phyloP scores from a whole-genome alignment of 2,113 vertebrate species.

The Baryphthengus martii region DNA sequence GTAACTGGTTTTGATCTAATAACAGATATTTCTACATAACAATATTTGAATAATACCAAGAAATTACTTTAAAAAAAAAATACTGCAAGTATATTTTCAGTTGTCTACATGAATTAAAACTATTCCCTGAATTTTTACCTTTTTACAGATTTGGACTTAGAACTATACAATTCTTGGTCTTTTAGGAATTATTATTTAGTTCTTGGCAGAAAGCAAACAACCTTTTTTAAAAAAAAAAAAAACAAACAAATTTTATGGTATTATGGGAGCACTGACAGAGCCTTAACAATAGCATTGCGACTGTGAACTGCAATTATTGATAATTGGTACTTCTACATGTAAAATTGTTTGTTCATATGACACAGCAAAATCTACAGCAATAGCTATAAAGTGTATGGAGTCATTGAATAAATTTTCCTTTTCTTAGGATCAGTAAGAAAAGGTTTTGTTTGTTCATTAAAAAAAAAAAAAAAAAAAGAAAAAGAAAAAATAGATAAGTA shows the following conservation, averaged over 20 bases:
- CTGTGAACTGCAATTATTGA: neutral
- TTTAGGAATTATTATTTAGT: neutral
- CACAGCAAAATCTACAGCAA: neutral
- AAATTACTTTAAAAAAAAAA: neutral
- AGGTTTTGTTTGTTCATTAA: too few relatives aligned
- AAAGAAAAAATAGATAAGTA: too few relatives aligned
- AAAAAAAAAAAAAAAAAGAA: too few relatives aligned
- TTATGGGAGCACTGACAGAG: neutral
- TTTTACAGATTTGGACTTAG: neutral
- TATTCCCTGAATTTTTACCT: neutral
- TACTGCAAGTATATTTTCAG: neutral
- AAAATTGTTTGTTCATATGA: neutral
- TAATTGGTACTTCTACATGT: neutral
- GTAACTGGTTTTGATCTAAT: neutral
- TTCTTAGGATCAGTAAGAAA: neutral
- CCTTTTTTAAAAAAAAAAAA: neutral
- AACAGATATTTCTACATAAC: neutral
- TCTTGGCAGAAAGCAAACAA: neutral
- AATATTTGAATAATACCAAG: neutral
- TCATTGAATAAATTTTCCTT: neutral
- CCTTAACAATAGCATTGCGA: neutral
- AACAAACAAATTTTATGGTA: neutral
- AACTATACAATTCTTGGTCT: neutral
- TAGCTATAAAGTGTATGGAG: neutral
- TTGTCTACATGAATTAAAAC: neutral